A percentile compares a stretch with the other conserved stretches of the same genome.
Evolutionary conservation across 2,113 vertebrate genomes (phyloP).

Genomic region (Chloebia gouldiae): DNA sequence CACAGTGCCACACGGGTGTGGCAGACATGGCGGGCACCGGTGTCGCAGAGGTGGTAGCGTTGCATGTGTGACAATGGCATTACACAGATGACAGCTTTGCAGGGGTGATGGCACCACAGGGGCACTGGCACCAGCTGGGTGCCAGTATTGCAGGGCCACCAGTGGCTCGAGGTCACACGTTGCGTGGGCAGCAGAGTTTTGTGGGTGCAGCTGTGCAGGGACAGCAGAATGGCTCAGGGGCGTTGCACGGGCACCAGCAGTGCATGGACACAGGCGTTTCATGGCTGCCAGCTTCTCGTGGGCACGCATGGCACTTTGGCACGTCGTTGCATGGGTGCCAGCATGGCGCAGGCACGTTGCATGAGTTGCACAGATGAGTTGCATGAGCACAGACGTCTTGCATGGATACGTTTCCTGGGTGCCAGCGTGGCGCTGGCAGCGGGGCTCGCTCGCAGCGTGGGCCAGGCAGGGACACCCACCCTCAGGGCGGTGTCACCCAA

Average conservation of each 20-base stretch:
- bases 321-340: rapidly evolving
- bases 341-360: neutral
- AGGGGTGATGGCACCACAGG: rapidly evolving
- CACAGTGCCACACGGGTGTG: neutral
- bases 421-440: rapidly evolving
- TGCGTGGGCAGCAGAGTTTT: neutral
- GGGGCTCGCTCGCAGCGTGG: rapidly evolving
- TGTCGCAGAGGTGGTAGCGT: neutral
- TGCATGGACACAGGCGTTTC: rapidly evolving
- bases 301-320: rapidly evolving
- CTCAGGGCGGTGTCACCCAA: neutral
- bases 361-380: rapidly evolving
- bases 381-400: rapidly evolving
- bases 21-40: neutral
- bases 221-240: neutral
- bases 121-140: neutral
- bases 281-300: neutral
- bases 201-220: neutral
- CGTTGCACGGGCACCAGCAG: neutral
- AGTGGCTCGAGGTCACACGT: rapidly evolving
- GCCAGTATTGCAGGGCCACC: neutral
- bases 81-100: neutral
- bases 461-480: neutral
- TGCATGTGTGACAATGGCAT: neutral
- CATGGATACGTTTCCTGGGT: neutral